A percentile compares a stretch with the other conserved stretches of the same genome.
phyloP scores from a whole-genome alignment of 1,140 invertebrate species.

The Homarus americanus region DNA sequence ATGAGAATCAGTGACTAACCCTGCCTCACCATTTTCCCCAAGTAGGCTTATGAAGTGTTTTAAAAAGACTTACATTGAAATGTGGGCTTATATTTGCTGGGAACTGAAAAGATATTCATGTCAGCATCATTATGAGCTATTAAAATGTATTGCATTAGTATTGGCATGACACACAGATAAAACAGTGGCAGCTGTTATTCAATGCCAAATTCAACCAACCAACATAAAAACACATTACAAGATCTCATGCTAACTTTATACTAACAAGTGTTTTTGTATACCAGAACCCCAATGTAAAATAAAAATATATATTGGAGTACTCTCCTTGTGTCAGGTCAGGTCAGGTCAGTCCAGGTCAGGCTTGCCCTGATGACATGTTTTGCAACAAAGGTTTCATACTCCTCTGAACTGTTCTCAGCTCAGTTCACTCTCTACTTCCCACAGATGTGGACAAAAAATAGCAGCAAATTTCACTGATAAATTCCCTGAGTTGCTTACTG shows the following conservation, averaged over 20 bases:
- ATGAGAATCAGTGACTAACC: neutral
- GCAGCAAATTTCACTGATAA: too few species aligned
- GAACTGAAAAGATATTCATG: conserved; percentile 65
- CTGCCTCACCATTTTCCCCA: neutral
- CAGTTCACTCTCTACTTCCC: too few species aligned
- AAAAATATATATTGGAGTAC: too few species aligned
- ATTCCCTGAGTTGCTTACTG: too few species aligned
- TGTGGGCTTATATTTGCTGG: conserved; percentile 58
- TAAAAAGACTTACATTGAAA: conserved; percentile 59
- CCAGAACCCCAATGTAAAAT: too few species aligned
- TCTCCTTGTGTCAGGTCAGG: too few species aligned
- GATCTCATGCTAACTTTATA: neutral
- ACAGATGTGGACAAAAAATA: too few species aligned
- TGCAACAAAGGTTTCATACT: too few species aligned
- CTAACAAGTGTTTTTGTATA: neutral
- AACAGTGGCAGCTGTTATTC: neutral
- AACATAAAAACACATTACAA: neutral
- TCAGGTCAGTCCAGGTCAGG: too few species aligned
- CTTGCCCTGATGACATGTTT: too few species aligned
- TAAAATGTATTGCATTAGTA: neutral
- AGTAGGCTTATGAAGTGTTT: neutral
- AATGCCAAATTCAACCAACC: neutral
- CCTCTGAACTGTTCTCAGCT: too few species aligned
- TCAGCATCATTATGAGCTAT: conserved; percentile 2
- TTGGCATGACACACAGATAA: neutral